Percentiles rank a stretch among this genome's conserved stretches.
phyloP scores from a whole-genome alignment of 2,888 invertebrate species.

The Coremacera marginata region DNA sequence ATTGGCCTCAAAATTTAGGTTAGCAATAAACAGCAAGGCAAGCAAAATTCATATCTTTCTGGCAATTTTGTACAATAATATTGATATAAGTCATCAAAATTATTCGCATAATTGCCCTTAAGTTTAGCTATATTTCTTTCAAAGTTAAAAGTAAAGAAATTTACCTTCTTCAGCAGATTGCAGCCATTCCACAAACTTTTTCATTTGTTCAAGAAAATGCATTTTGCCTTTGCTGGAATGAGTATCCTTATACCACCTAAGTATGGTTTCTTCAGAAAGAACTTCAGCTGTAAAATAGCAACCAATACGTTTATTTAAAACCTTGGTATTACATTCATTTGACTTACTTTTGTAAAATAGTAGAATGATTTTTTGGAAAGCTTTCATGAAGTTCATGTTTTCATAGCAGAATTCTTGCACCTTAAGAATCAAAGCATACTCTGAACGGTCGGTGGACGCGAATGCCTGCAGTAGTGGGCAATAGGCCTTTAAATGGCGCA shows the following conservation, averaged over 20 bases:
- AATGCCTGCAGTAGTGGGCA: conserved; percentile 89
- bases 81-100: conserved; percentile 20
- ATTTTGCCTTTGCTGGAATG: conserved; percentile 95
- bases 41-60: conserved; percentile 63
- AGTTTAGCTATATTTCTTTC: not conserved
- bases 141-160: not conserved
- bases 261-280: conserved; percentile 92
- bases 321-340: not conserved
- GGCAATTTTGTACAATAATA: conserved; percentile 53
- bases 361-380: conserved; percentile 96
- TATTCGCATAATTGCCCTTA: conserved; percentile 38
- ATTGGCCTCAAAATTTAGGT: conserved; percentile 62
- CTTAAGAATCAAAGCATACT: conserved; percentile 89
- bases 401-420: conserved; percentile 98
- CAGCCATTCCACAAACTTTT: conserved; percentile 97
- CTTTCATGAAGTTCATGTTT: conserved; percentile 99
- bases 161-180: conserved; percentile 93
- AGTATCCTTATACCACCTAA: conserved; percentile 96
- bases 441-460: conserved; percentile 86
- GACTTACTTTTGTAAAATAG: conserved; percentile 91
- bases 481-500: conserved; percentile 89
- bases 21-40: conserved; percentile 57
- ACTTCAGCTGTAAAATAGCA: conserved; percentile 78
- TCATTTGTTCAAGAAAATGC: conserved; percentile 98
- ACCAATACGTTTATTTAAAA: not conserved